These are phyloP conservation scores for Megalops cyprinoides DNA, from an alignment of 2,797 vertebrate genomes.

Conservation along the genomic window DNA sequence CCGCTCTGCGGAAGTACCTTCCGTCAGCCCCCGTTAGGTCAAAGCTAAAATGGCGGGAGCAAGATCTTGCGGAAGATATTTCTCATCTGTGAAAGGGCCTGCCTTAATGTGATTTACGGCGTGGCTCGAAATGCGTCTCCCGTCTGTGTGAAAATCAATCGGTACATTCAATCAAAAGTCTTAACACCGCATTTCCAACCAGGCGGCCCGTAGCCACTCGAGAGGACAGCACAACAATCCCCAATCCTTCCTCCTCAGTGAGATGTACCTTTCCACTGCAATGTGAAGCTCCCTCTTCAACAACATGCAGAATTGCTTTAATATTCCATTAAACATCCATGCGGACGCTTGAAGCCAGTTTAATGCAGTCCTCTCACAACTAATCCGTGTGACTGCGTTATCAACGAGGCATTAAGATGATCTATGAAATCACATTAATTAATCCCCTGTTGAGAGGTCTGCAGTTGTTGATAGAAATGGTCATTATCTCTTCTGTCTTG, in stretches of 20 bases:
- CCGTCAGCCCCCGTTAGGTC: not conserved
- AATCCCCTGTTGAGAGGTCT: not conserved
- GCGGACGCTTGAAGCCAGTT: not conserved
- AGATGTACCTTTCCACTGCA: not conserved
- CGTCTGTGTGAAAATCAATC: constrained; percentile 18
- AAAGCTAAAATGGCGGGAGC: not conserved
- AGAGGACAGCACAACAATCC: not conserved
- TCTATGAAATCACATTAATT: not conserved
- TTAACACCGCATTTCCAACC: not conserved
- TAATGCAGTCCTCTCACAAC: not conserved
- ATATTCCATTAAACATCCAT: not conserved
- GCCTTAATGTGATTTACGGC: constrained; percentile 17
- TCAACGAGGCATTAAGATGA: too few relatives aligned
- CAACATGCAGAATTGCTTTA: not conserved
- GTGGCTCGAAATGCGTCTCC: constrained; percentile 2
- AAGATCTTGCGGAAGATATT: constrained; percentile 4
- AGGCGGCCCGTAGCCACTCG: not conserved
- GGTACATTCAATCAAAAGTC: constrained; percentile 9
- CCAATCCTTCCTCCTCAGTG: not conserved
- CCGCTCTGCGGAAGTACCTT: not conserved
- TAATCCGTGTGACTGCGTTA: too few relatives aligned
- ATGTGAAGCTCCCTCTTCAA: not conserved
- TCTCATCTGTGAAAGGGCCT: not conserved
- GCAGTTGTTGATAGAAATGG: not conserved
- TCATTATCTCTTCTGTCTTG: not conserved